Evolutionary conservation across 2,797 vertebrate genomes (phyloP), one percentile per base, ranked within the genome.

Genomic region (Oreortyx pictus): DNA sequence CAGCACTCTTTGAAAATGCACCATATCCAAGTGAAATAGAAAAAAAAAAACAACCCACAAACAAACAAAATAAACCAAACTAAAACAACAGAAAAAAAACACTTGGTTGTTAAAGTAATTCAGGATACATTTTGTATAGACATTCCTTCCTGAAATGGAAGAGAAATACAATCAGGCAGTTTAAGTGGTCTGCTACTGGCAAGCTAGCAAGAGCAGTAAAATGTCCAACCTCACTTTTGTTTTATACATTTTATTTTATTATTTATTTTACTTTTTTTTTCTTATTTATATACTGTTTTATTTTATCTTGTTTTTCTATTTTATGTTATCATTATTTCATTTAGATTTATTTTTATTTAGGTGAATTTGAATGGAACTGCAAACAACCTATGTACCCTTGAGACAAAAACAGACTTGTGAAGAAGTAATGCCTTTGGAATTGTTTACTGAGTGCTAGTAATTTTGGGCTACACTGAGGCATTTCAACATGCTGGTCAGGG

Each of bases 71-170:
- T n/a, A 37, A 24, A 60, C 33, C 57, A 57, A 57, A 49, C 11
- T 4, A 14, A 14, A 52, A 27, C 49, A 35, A 35, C 12, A 59
- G 7, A 20, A 68, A 52, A 18, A 4, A 0, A 4, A 0, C 8
- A 81, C 8, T 1, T 73, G n/a, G 23, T 29, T 82, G 11, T 57
- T 75, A 54, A 29, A 75, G 14, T 49, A 86, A 89, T 22, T 12
- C 24, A 65, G 8, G 29, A 7, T 60, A 31, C 2, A 33, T 37
- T 78, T 89, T 82, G 16, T 65, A 65, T 13, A 74, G 31, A 14
- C 71, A n/a, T 84, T 92, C 84, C 46, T 80, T 49, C 17, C 33
- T 70, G 82, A 70, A 88, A 25, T 11, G 33, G 18, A 78, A 64
- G 7, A 62, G 75, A 20, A 59, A 66, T 59, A n/a, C 5, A 56